Evolutionary conservation across 2,113 vertebrate species (phyloP).

Genomic region (Eulemur macaco): DNA sequence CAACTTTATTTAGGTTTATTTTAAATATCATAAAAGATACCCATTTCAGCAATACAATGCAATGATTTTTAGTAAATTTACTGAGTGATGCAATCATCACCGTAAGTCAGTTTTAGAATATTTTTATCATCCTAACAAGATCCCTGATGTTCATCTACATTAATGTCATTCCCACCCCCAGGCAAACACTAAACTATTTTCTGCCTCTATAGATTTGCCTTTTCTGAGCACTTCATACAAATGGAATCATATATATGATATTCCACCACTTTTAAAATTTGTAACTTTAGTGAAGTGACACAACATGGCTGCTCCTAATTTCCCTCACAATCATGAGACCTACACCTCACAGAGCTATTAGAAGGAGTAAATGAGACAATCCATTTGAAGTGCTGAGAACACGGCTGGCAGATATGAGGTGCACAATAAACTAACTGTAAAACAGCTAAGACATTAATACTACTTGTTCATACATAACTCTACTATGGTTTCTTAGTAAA

Average conservation of each 20-base stretch:
- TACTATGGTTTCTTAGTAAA: not conserved
- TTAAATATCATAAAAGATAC: not conserved
- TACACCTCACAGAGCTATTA: not conserved
- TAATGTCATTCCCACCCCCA: not conserved
- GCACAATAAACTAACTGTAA: not conserved
- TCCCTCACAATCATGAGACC: not conserved
- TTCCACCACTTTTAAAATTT: not conserved
- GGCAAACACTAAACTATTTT: not conserved
- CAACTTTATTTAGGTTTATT: not conserved
- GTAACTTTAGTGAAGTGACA: not conserved
- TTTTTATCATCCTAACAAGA: not conserved
- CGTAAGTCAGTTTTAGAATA: not conserved
- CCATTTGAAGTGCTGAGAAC: not conserved
- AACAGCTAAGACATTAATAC: not conserved
- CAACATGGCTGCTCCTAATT: not conserved
- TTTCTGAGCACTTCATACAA: not conserved
- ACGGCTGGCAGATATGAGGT: not conserved
- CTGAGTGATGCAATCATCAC: not conserved
- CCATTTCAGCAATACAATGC: not conserved
- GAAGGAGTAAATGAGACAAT: not conserved
- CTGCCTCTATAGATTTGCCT: not conserved
- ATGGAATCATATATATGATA: not conserved
- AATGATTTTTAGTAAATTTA: conserved; percentile 20
- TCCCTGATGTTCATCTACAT: not conserved
- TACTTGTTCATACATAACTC: not conserved